Evolutionary conservation across 2,888 invertebrate species (phyloP).

Genomic region (Spilosoma lubricipeda): DNA sequence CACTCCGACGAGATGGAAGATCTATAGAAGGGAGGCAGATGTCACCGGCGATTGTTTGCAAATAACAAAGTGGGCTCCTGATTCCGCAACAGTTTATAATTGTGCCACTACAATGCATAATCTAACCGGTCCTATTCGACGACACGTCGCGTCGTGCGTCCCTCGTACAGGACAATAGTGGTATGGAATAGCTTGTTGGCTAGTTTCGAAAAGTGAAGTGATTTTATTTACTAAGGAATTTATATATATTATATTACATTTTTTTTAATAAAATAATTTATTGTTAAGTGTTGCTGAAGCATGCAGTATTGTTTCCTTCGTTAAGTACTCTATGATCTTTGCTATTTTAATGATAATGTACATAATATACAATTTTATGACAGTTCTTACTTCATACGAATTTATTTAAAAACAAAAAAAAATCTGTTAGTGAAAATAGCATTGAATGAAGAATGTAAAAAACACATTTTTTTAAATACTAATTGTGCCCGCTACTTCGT

Average conservation of each 20-base stretch:
- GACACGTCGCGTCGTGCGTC: conserved; percentile 77
- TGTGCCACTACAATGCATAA: conserved; percentile 84
- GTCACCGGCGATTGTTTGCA: conserved; percentile 80
- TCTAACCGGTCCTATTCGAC: conserved; percentile 82
- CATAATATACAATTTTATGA: too few relatives aligned
- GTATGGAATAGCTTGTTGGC: conserved; percentile 48
- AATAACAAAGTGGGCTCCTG: conserved; percentile 80
- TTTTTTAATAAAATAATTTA: not conserved
- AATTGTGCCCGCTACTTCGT: too few relatives aligned
- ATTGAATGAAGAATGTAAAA: not conserved
- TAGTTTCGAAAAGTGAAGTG: not conserved
- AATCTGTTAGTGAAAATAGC: not conserved
- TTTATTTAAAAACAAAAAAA: not conserved
- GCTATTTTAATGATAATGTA: too few relatives aligned
- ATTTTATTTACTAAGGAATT: not conserved
- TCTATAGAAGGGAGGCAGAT: conserved; percentile 72
- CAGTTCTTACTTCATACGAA: not conserved
- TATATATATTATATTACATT: not conserved
- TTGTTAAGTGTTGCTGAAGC: not conserved
- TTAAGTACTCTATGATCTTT: not conserved
- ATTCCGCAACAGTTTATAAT: conserved; percentile 83
- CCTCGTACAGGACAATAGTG: conserved; percentile 52
- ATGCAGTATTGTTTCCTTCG: not conserved
- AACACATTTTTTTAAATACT: not conserved
- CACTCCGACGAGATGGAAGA: conserved; percentile 36